Evolutionary conservation across 2,888 invertebrate genomes (phyloP), one percentile per base, ranked within the genome.

Genomic region (Thyatira batis): DNA sequence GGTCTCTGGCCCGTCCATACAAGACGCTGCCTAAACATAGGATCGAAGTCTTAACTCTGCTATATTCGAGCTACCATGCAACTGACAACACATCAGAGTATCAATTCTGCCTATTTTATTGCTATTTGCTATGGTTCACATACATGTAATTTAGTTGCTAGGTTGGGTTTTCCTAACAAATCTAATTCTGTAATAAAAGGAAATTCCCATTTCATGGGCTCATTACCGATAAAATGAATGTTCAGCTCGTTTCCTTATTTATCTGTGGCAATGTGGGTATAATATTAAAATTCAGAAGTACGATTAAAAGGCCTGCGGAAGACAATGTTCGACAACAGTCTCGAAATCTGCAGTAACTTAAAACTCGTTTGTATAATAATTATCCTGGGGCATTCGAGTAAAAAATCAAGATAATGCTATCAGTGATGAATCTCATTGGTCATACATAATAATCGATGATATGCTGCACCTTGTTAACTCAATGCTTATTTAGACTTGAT

Each of bases 401-500:
- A n/a, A n/a, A 20, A 25, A 27, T 20, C 21, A 46, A 46, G 23
- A 53, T 54, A 49, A 45, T 51, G 58, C 62, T 64, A 64, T 67
- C 58, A 68, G 67, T 70, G 63, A 63, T 62, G 69, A 68, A 72
- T 62, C 61, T 65, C 67, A 72, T 63, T 65, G 63, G 64, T 65
- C 58, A 63, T 63, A 63, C 51, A 49, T 62, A 44, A 43, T 49
- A 45, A 45, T 56, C 33, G 33, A 53, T 55, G 33, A 55, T 39
- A 57, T 66, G 69, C 73, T 78, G 65, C 73, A 67, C 78, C 80
- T 81, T 76, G 77, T 82, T 75, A 77, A 72, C 72, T 71, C 68
- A 67, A 58, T 71, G 71, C 69, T 69, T 49, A 52, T 60, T 63
- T 75, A 75, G 71, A 79, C 75, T 75, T 79, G 79, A 83, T 85